These are phyloP conservation scores for Carduelis carduelis DNA, from an alignment of 2,797 vertebrate genomes.

Conservation along the genomic window DNA sequence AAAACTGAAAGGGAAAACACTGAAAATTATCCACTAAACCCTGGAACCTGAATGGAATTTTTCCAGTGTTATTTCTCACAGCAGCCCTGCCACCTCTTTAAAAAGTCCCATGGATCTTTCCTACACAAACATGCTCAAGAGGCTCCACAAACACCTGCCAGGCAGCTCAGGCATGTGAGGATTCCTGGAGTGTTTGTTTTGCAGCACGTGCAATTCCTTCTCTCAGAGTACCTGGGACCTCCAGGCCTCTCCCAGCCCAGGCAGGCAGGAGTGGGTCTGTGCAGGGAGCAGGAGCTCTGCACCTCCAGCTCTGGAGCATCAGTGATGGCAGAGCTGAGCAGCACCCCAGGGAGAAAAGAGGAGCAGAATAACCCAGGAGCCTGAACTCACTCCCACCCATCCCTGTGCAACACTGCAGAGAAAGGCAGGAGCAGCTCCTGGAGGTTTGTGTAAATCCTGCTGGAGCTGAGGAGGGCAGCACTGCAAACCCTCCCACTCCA, in stretches of 20 bases:
- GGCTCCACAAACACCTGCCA: background rate
- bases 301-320: background rate
- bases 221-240: fast-evolving
- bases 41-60: background rate
- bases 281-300: background rate
- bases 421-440: background rate
- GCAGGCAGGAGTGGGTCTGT: background rate
- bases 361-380: background rate
- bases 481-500: background rate
- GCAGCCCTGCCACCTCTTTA: background rate
- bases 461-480: background rate
- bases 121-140: background rate
- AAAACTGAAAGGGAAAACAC: background rate
- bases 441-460: background rate
- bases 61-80: background rate
- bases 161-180: background rate
- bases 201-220: too few species aligned
- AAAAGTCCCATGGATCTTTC: background rate
- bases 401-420: background rate
- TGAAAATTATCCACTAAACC: background rate
- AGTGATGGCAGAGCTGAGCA: background rate
- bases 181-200: background rate
- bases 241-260: background rate
- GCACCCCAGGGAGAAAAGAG: background rate
- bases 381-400: background rate